Conservation (phyloP, 2,888 invertebrate genomes). For the Drosophila fungiperda region DNA sequence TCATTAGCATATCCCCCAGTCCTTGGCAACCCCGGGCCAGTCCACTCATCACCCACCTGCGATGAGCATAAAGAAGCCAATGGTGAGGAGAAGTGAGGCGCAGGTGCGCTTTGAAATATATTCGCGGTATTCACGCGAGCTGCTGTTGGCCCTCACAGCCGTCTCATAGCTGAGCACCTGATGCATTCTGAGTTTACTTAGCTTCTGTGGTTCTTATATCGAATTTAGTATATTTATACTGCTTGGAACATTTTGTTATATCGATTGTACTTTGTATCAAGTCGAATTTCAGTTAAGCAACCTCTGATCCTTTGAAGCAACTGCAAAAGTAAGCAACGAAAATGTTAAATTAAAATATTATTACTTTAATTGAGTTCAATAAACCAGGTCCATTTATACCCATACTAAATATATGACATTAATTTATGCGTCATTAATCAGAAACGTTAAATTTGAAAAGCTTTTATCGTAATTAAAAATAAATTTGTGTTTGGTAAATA, state of each 20-base stretch:
- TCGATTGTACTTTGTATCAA: slow-evolving; percentile 38
- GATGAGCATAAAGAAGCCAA: slow-evolving; percentile 84
- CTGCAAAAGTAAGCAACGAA: slow-evolving; percentile 22
- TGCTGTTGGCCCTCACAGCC: slow-evolving; percentile 83
- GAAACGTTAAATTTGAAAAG: neutral
- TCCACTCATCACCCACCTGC: slow-evolving; percentile 75
- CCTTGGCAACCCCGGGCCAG: neutral
- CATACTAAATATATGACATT: neutral
- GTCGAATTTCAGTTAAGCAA: slow-evolving; percentile 1
- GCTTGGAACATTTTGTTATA: slow-evolving; percentile 42
- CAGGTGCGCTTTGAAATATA: slow-evolving; percentile 84
- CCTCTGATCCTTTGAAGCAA: neutral
- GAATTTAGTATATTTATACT: slow-evolving; percentile 8
- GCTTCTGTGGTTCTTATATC: slow-evolving; percentile 1
- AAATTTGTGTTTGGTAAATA: neutral
- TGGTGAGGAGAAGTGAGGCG: slow-evolving; percentile 83
- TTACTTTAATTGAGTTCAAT: neutral
- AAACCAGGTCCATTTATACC: neutral
- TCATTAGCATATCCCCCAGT: slow-evolving; percentile 55
- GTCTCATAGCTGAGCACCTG: slow-evolving; percentile 85
- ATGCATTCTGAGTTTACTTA: slow-evolving; percentile 78
- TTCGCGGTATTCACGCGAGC: slow-evolving; percentile 83
- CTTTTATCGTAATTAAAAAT: slow-evolving; percentile 14
- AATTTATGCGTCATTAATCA: neutral
- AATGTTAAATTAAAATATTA: neutral